Percentiles rank a stretch among this genome's conserved stretches.
These are phyloP conservation scores for Lampris incognitus DNA, from an alignment of 2,113 vertebrate genomes.

Conservation along the genomic window DNA sequence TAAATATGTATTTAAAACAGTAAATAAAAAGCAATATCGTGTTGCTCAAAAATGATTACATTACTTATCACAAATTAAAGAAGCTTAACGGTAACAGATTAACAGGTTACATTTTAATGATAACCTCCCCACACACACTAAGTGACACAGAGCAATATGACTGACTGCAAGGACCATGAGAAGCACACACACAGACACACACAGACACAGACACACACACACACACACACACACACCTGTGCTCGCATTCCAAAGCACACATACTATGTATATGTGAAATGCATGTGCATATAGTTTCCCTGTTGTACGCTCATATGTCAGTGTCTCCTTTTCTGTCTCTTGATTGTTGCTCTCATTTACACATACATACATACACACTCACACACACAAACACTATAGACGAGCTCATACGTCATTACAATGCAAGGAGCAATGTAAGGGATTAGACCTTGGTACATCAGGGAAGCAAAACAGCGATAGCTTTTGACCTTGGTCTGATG, in stretches of 20 bases:
- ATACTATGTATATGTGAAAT: no score
- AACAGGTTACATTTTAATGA: no score
- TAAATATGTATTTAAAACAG: no score
- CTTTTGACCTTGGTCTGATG: conserved; percentile 55
- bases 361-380: neutral
- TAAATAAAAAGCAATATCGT: no score
- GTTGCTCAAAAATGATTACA: no score
- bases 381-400: neutral
- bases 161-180: neutral
- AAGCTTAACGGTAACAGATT: no score
- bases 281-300: no score
- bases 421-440: neutral
- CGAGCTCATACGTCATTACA: conserved; percentile 10
- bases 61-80: no score
- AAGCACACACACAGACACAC: neutral
- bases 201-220: conserved; percentile 1
- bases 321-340: no score
- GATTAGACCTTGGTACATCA: conserved; percentile 13
- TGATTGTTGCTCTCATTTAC: no score
- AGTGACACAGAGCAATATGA: neutral
- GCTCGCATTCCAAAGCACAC: no score
- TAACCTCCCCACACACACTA: neutral
- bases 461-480: conserved; percentile 22
- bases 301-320: no score
- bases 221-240: neutral